phyloP scores from a whole-genome alignment of 2,113 vertebrate genomes.

The Prinia subflava region DNA sequence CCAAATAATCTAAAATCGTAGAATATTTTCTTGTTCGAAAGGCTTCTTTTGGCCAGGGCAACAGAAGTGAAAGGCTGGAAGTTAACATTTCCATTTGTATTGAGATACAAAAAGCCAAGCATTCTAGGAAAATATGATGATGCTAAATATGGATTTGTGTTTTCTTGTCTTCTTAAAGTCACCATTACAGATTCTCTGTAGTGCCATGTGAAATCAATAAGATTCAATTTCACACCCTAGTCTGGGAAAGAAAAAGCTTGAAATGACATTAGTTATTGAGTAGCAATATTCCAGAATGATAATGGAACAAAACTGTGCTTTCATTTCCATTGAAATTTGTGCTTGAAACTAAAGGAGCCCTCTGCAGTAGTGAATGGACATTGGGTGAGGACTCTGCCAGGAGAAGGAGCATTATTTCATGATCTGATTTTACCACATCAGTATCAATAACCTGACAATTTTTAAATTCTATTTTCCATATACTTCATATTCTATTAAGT shows the following conservation, averaged over 20 bases:
- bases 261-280: not conserved
- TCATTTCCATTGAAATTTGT: not conserved
- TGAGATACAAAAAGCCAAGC: not conserved
- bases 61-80: not conserved
- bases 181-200: not conserved
- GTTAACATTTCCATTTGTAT: not conserved
- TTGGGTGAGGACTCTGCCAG: not conserved
- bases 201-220: not conserved
- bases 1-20: not conserved
- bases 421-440: not conserved
- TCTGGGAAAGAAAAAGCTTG: not conserved
- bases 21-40: not conserved
- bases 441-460: not conserved
- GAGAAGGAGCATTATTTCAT: not conserved
- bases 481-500: not conserved
- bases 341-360: not conserved
- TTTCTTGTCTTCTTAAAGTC: not conserved
- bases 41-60: not conserved
- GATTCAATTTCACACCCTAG: not conserved
- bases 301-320: not conserved
- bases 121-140: not conserved
- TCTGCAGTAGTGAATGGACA: not conserved
- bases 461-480: not conserved
- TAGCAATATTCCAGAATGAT: not conserved
- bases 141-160: not conserved